These are phyloP conservation scores for Lipotes vexillifer DNA, from an alignment of 2,113 vertebrate species.

Conservation along the genomic window DNA sequence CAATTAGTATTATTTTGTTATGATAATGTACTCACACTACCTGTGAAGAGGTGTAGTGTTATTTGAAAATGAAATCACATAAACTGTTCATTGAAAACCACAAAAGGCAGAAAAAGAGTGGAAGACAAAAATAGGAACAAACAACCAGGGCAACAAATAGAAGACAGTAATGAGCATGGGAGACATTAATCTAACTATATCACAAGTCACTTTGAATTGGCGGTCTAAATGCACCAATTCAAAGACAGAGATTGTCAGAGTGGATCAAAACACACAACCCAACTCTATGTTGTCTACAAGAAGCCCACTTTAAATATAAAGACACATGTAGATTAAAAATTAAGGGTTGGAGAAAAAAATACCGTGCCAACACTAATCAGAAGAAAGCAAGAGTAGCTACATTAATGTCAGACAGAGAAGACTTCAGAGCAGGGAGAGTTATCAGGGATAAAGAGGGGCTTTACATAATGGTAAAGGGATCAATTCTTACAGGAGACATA, in stretches of 20 bases:
- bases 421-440: background rate
- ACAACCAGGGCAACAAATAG: background rate
- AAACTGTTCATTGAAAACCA: background rate
- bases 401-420: background rate
- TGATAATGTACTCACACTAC: background rate
- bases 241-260: background rate
- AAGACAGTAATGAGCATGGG: background rate
- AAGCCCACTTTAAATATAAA: background rate
- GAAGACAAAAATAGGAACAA: background rate
- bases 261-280: background rate
- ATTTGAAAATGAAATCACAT: background rate
- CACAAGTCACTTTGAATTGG: background rate
- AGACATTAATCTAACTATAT: no score
- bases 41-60: background rate
- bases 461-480: background rate
- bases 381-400: background rate
- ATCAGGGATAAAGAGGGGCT: background rate
- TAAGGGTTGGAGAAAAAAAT: background rate
- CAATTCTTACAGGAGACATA: accelerated
- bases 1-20: background rate
- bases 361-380: background rate
- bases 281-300: background rate
- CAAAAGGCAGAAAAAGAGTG: background rate
- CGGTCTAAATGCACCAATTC: background rate
- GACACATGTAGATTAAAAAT: background rate